Evolutionary conservation across 2,113 vertebrate species (phyloP).

Genomic region (Etia nguti): DNA sequence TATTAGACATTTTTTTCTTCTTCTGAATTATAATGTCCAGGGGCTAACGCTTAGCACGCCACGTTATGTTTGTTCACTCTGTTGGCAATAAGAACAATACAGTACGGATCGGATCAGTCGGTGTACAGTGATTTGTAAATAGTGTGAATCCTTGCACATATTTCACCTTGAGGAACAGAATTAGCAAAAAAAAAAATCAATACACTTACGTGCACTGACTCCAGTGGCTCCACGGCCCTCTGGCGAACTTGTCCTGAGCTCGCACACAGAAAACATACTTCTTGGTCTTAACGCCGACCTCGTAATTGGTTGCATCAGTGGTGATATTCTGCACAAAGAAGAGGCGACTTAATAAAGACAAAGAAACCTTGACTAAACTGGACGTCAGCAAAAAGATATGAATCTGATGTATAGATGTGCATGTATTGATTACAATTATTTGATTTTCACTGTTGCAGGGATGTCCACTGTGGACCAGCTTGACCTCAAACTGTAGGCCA

Average conservation of each 20-base stretch:
- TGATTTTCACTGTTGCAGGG: conserved; percentile 11
- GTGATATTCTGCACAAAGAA: background rate
- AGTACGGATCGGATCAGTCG: background rate
- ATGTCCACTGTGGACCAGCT: conserved; percentile 11
- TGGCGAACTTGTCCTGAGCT: conserved; percentile 56
- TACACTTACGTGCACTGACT: conserved; percentile 50
- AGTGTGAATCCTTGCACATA: background rate
- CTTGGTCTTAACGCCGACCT: background rate
- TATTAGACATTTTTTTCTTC: background rate
- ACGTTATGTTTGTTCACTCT: conserved; percentile 24
- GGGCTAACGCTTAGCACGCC: background rate
- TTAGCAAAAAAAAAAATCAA: background rate
- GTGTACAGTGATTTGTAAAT: background rate
- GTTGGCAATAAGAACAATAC: background rate
- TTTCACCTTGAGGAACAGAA: background rate
- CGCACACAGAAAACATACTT: conserved; percentile 65
- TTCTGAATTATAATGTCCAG: background rate
- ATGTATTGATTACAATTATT: background rate
- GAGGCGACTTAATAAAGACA: background rate
- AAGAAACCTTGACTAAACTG: background rate
- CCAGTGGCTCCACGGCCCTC: conserved; percentile 62
- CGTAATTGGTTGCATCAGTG: background rate
- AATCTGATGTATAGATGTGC: background rate
- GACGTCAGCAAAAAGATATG: background rate
- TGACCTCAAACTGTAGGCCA: conserved; percentile 65